Evolutionary conservation across 2,113 vertebrate genomes (phyloP).

Genomic region (Caranx melampygus): DNA sequence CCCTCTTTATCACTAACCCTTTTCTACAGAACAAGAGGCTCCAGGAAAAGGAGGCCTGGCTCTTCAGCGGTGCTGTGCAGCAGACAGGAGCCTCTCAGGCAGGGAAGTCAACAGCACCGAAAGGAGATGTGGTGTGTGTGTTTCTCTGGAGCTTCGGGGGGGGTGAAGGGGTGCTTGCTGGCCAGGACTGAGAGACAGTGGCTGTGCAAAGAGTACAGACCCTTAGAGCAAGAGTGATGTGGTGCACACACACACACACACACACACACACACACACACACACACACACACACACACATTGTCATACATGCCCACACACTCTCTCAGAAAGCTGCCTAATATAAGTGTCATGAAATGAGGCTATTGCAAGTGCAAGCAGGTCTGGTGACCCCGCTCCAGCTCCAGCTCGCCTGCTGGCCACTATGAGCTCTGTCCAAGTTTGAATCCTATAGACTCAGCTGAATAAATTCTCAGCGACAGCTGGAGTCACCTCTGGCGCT

Average conservation of each 20-base stretch:
- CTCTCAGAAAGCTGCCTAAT: slow-evolving; percentile 1
- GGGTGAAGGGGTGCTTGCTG: slow-evolving; percentile 21
- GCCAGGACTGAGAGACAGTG: slow-evolving; percentile 28
- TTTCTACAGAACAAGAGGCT: slow-evolving; percentile 32
- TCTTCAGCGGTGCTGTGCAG: background rate
- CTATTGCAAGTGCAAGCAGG: background rate
- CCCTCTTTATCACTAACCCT: slow-evolving; percentile 17
- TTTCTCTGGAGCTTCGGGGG: slow-evolving; percentile 22
- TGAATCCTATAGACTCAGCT: slow-evolving; percentile 24
- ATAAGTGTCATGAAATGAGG: slow-evolving; percentile 1
- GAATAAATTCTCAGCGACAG: slow-evolving; percentile 50
- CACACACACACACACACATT: background rate
- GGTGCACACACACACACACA: background rate
- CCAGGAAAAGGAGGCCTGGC: background rate
- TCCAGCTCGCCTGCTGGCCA: slow-evolving; percentile 14
- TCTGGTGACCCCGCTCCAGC: background rate
- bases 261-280: too few relatives aligned
- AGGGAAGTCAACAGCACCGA: slow-evolving; percentile 18
- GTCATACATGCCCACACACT: background rate
- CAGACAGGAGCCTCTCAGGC: slow-evolving; percentile 41
- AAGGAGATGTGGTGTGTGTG: slow-evolving; percentile 34
- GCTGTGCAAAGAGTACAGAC: slow-evolving; percentile 12
- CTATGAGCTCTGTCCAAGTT: slow-evolving; percentile 25
- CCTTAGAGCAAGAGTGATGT: slow-evolving; percentile 15
- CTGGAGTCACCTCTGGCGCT: slow-evolving; percentile 18